phyloP scores from a whole-genome alignment of 2,888 invertebrate genomes.

The Ceramica pisi region DNA sequence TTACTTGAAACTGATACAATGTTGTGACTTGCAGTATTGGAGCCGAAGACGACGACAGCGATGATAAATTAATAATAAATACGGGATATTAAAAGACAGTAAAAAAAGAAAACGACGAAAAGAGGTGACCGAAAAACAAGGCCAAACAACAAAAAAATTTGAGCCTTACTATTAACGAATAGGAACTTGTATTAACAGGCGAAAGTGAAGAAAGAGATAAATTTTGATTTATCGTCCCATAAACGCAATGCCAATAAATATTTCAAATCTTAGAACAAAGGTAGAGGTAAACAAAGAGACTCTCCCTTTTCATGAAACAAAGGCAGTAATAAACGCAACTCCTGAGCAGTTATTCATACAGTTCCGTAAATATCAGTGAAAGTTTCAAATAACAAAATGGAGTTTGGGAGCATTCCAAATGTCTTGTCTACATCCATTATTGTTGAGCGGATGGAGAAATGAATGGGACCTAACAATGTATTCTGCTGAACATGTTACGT shows the following conservation, averaged over 20 bases:
- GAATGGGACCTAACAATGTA: conserved; percentile 25
- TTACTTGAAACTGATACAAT: conserved; percentile 7
- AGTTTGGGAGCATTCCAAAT: conserved; percentile 59
- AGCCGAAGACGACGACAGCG: neutral
- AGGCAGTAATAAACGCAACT: conserved; percentile 28
- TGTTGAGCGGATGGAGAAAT: conserved; percentile 23
- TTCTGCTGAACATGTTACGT: conserved; percentile 12
- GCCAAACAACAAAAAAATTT: conserved; percentile 8
- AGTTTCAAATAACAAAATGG: conserved; percentile 44
- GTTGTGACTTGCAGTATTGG: conserved; percentile 14
- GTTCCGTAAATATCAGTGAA: conserved; percentile 51
- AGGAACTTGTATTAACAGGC: conserved; percentile 3
- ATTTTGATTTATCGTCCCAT: conserved; percentile 40
- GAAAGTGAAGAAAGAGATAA: conserved; percentile 44
- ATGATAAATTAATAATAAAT: neutral
- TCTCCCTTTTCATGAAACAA: conserved; percentile 51
- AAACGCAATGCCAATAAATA: conserved; percentile 45
- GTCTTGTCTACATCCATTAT: conserved; percentile 45
- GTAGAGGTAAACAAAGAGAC: conserved; percentile 29
- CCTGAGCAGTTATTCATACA: conserved; percentile 35
- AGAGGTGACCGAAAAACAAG: conserved; percentile 1
- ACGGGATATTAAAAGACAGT: neutral
- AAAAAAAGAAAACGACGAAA: no score
- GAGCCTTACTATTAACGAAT: conserved; percentile 20
- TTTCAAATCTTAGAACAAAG: conserved; percentile 42